Evolutionary conservation across 2,888 invertebrate genomes (phyloP).

Genomic region (Epirrita christyi): DNA sequence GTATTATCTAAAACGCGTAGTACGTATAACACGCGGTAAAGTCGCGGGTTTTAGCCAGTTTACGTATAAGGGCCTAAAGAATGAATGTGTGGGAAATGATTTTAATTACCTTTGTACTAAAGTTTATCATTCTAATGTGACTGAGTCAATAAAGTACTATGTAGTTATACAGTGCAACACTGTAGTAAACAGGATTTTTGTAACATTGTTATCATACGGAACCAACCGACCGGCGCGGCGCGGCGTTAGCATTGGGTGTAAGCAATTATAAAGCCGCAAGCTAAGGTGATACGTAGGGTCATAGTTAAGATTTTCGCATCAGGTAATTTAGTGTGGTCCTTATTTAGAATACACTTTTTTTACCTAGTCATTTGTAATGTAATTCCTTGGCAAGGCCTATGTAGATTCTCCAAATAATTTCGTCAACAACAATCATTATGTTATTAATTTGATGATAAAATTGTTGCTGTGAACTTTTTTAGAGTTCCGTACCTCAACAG

Average conservation of each 20-base stretch:
- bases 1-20: too few relatives aligned
- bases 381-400: too few relatives aligned
- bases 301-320: slow-evolving; percentile 23
- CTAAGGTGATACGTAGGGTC: slow-evolving; percentile 23
- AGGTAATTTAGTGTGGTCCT: background rate
- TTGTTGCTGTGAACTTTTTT: too few relatives aligned
- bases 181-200: background rate
- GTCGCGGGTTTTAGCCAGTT: too few relatives aligned
- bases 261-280: slow-evolving; percentile 17
- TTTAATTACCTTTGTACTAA: background rate
- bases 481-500: too few relatives aligned
- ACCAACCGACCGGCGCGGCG: background rate
- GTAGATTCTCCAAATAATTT: too few relatives aligned
- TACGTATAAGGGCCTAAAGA: background rate
- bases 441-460: too few relatives aligned
- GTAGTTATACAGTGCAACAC: background rate
- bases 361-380: too few relatives aligned
- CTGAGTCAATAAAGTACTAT: background rate
- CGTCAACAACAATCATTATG: too few relatives aligned
- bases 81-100: background rate
- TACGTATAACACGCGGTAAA: too few relatives aligned
- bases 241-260: slow-evolving; percentile 7
- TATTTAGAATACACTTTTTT: background rate
- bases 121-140: background rate
- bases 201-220: slow-evolving; percentile 17